These are phyloP conservation scores for Sebastes itinus DNA, from an alignment of 2,797 vertebrate species.

Conservation along the genomic window DNA sequence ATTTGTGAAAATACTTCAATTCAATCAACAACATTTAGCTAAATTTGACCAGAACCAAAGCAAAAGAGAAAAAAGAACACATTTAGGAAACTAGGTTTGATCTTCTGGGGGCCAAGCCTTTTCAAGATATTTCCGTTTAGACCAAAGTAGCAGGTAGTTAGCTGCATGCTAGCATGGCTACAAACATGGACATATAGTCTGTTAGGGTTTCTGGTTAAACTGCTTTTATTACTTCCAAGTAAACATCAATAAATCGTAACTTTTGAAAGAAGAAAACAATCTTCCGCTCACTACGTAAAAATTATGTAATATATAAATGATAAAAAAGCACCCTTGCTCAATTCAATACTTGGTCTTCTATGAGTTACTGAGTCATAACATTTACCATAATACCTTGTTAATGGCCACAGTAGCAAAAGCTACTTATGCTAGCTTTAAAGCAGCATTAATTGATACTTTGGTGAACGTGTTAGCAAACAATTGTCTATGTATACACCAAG, in stretches of 20 bases:
- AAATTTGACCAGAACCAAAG: neutral
- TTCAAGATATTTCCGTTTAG: neutral
- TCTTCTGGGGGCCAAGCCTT: neutral
- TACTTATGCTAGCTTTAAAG: neutral
- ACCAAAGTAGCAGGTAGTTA: neutral
- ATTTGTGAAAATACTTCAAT: no score
- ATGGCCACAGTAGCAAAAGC: neutral
- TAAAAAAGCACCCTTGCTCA: no score
- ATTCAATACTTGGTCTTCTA: no score
- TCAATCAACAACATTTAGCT: neutral
- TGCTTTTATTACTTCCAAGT: neutral
- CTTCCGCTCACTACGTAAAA: neutral
- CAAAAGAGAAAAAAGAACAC: neutral
- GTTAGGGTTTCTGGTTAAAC: neutral
- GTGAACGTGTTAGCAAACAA: neutral
- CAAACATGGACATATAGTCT: neutral
- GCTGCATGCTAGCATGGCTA: neutral
- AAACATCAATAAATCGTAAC: neutral
- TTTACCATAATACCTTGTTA: neutral
- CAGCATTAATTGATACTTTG: neutral
- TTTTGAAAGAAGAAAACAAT: neutral
- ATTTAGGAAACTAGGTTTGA: neutral
- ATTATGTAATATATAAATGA: neutral
- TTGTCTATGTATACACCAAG: neutral
- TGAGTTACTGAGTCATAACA: neutral